A percentile compares a stretch with the other conserved stretches of the same genome.
phyloP scores from a whole-genome alignment of 2,113 vertebrate species.

The Upupa epops region DNA sequence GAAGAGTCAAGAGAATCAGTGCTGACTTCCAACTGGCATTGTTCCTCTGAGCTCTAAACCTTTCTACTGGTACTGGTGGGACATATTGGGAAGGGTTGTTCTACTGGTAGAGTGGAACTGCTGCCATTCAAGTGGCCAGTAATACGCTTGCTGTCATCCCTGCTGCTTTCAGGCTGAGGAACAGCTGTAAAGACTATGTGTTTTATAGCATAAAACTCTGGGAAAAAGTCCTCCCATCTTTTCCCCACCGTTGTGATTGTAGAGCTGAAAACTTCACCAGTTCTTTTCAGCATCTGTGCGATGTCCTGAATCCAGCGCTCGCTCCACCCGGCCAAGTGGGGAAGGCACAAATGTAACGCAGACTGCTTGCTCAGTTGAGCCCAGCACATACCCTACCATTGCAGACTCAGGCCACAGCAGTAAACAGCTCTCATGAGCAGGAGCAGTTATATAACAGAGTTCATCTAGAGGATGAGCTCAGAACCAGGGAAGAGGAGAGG shows the following conservation, averaged over 20 bases:
- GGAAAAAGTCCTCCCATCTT: not conserved
- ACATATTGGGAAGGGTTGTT: not conserved
- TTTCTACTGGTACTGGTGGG: not conserved
- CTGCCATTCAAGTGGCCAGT: not conserved
- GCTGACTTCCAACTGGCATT: not conserved
- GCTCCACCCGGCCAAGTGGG: not conserved
- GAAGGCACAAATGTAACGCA: conserved; percentile 5
- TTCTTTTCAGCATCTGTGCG: not conserved
- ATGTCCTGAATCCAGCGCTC: not conserved
- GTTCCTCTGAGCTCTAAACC: not conserved
- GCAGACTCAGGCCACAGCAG: conserved; percentile 17
- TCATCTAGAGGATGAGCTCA: conserved; percentile 12
- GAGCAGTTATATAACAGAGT: conserved; percentile 39
- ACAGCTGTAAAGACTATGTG: not conserved
- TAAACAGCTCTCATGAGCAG: conserved; percentile 1
- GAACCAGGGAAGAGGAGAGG: not conserved
- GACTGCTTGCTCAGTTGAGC: not conserved
- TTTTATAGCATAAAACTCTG: not conserved
- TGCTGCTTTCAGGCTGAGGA: not conserved
- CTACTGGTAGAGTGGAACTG: not conserved
- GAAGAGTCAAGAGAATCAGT: not conserved
- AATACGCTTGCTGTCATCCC: not conserved
- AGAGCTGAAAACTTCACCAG: not conserved
- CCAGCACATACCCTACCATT: conserved; percentile 11
- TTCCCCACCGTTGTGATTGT: not conserved